Percentiles rank a stretch among this genome's conserved stretches.
Evolutionary conservation across 2,113 vertebrate species (phyloP).

Genomic region (Hirundichthys speculiger): DNA sequence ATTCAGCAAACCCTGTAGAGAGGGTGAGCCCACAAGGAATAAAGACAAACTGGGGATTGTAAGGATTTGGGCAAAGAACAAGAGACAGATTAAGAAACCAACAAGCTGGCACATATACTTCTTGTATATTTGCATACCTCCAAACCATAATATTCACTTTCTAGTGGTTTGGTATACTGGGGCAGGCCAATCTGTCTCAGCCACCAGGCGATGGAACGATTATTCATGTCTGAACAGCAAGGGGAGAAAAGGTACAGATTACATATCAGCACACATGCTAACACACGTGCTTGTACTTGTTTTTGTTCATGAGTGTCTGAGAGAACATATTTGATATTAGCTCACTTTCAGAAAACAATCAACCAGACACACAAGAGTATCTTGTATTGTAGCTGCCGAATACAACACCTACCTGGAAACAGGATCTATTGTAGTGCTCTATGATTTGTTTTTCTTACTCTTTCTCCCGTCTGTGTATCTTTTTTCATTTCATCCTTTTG

Average conservation of each 20-base stretch:
- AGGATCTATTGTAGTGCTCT: constrained; percentile 17
- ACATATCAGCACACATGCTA: constrained; percentile 35
- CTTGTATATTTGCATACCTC: constrained; percentile 67
- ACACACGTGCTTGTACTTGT: constrained; percentile 42
- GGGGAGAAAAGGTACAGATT: constrained; percentile 21
- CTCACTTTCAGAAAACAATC: constrained; percentile 23
- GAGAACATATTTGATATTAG: constrained; percentile 19
- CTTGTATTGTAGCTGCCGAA: constrained; percentile 23
- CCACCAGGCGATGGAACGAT: constrained; percentile 83
- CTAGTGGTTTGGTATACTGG: constrained; percentile 79
- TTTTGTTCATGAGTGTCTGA: constrained; percentile 9
- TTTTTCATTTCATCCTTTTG: constrained; percentile 10
- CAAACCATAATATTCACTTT: constrained; percentile 79
- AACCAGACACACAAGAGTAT: constrained; percentile 1
- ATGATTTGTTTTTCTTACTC: constrained; percentile 10
- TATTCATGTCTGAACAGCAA: constrained; percentile 76
- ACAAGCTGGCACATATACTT: constrained; percentile 6
- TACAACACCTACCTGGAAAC: constrained; percentile 65
- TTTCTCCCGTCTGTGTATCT: constrained; percentile 6
- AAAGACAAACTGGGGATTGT: neutral
- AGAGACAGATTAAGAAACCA: neutral
- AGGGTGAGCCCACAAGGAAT: neutral
- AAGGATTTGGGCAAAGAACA: neutral
- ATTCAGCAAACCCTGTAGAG: constrained; percentile 70
- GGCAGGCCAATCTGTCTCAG: constrained; percentile 76